These are phyloP conservation scores for Centropus bengalensis DNA, from an alignment of 2,113 vertebrate species.

Conservation along the genomic window DNA sequence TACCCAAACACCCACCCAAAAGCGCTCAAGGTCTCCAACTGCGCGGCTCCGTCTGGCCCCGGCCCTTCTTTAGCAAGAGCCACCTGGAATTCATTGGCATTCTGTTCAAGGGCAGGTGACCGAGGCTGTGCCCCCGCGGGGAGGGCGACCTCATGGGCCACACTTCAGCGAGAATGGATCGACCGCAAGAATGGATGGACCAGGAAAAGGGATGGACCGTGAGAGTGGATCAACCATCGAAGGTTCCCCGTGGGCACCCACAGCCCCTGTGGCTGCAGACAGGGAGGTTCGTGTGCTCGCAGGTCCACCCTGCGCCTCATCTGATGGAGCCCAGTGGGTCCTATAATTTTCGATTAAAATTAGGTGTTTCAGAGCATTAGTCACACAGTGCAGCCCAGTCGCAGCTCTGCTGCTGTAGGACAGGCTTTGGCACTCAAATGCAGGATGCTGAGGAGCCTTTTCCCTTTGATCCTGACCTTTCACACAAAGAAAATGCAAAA, in stretches of 20 bases:
- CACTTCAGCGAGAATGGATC: slow-evolving; percentile 2
- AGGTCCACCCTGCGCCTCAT: background rate
- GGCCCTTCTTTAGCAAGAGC: slow-evolving; percentile 68
- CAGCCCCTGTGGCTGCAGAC: too few species aligned
- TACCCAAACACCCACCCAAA: slow-evolving; percentile 47
- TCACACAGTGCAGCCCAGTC: background rate
- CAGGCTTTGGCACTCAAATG: background rate
- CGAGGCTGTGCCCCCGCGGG: slow-evolving; percentile 51
- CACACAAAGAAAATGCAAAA: background rate
- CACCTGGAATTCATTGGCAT: slow-evolving; percentile 72
- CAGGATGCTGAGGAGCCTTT: background rate
- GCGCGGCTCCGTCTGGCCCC: slow-evolving; percentile 56
- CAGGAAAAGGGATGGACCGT: too few species aligned
- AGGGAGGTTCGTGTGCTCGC: background rate
- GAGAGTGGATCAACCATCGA: too few species aligned
- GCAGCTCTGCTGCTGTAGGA: background rate
- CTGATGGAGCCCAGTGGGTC: background rate
- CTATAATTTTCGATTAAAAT: background rate
- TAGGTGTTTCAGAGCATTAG: background rate
- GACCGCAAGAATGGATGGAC: too few species aligned
- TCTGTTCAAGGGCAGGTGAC: background rate
- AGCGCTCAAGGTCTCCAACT: slow-evolving; percentile 34
- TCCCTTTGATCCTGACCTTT: background rate
- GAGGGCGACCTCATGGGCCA: slow-evolving; percentile 43
- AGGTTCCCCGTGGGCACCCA: too few species aligned